Conservation (phyloP, 2,888 invertebrate genomes). For the Ditylenchus weischeri region DNA sequence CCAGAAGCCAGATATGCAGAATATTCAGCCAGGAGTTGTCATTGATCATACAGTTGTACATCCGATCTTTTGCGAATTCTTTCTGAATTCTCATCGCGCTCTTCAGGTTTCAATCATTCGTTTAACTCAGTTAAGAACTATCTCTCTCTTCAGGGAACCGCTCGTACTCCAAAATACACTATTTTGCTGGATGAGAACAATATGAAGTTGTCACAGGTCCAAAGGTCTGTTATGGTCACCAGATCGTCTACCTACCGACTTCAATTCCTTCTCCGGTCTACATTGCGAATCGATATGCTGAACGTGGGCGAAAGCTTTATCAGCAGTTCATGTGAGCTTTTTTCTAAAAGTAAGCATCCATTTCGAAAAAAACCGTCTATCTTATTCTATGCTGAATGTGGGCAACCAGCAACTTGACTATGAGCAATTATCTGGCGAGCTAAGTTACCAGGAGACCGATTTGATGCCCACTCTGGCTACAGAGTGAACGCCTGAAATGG, state of each 20-base stretch:
- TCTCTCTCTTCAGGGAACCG: slow-evolving; percentile 47
- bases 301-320: slow-evolving; percentile 39
- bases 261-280: slow-evolving; percentile 31
- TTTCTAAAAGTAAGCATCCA: background rate
- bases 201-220: slow-evolving; percentile 38
- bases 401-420: background rate
- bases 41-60: slow-evolving; percentile 41
- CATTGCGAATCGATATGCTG: slow-evolving; percentile 47
- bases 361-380: no score
- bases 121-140: background rate
- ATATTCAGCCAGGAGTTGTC: slow-evolving; percentile 42
- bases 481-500: slow-evolving; percentile 1
- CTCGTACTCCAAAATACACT: slow-evolving; percentile 50
- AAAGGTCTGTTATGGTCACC: slow-evolving; percentile 42
- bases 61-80: slow-evolving; percentile 48
- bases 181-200: slow-evolving; percentile 44
- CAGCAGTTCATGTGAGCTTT: slow-evolving; percentile 17
- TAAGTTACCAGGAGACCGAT: background rate
- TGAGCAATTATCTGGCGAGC: background rate
- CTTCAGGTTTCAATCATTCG: slow-evolving; percentile 38
- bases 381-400: no score
- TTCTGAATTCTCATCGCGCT: slow-evolving; percentile 47
- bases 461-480: background rate
- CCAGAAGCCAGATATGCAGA: slow-evolving; percentile 35
- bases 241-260: slow-evolving; percentile 33